Base-by-base conservation (phyloP, 2,888 invertebrate species). In the Tuberolachnus salignus region DNA sequence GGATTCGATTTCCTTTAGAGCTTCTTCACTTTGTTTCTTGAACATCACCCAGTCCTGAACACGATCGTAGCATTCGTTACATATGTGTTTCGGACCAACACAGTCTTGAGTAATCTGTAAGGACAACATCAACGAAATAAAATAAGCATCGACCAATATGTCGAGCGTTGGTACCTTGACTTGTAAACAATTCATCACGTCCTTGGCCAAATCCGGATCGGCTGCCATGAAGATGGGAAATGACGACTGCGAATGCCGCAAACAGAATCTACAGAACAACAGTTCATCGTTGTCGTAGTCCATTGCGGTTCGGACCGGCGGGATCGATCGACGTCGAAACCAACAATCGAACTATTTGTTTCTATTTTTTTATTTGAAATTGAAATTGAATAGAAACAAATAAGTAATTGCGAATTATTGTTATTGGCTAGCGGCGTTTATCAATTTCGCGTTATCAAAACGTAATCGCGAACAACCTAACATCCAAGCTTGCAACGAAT, bases 1-100 rank as follows among this genome's bases (percentile, higher is more conserved):
- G 9, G 69, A 67, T 34, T 78, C 51, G 1, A 78, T 78, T 61
- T 78, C 78, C 44, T 21, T 59, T 0, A 78, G 59, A 0, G 78
- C 78, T 6, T 78, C 69, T 61, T 78, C 78, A 9, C 78, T 78
- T 21, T 78, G 78, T n/a, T 21, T 59, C 13, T 78, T 78, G 59
- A 78, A 78, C 67, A 49, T 42, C 23, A 78, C 51, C 78, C 78
- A 78, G n/a, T 78, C 78, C 42, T 78, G 78, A 19, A 78, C 78
- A 1, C 14, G 78, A 4, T 78, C 59, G 16, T 78, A 78, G 23
- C 78, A 78, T 14, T 69, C 67, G 8, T 59, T 78, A 21, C 78
- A 78, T 13, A 78, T 78, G 49, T 78, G 78, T 23, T 67, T 78
- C 1, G 78, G 78, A 10, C 78, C 78, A 13, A 78, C 14, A 11